A percentile compares a stretch with the other conserved stretches of the same genome.
Conservation (phyloP, 2,797 vertebrate species). For the Helicolenus hilgendorfi region DNA sequence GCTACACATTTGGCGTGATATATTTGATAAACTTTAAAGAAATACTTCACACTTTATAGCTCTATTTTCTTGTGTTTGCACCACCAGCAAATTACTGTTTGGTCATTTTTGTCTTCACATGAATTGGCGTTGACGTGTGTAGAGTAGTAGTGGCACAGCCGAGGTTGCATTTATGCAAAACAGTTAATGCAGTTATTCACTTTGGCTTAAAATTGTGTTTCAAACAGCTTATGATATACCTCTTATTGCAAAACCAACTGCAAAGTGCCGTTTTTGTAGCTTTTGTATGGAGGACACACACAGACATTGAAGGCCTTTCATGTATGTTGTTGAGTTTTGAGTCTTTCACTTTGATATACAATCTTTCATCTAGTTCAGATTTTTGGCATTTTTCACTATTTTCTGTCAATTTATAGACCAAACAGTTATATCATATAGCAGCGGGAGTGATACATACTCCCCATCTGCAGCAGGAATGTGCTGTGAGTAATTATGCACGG, state of each 20-base stretch:
- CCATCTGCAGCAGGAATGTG: slow-evolving; percentile 1
- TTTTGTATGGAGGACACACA: neutral
- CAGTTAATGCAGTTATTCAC: neutral
- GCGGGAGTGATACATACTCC: neutral
- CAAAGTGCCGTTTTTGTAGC: neutral
- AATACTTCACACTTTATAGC: neutral
- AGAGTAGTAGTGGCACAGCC: neutral
- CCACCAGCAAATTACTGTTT: neutral
- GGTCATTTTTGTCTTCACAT: neutral
- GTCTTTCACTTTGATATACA: neutral
- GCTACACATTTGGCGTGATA: neutral
- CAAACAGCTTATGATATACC: neutral
- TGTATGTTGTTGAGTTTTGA: neutral
- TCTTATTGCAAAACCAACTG: neutral
- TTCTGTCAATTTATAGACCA: neutral
- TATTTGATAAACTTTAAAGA: neutral
- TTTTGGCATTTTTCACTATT: neutral
- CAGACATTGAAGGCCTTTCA: neutral
- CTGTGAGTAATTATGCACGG: neutral
- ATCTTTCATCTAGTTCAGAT: neutral
- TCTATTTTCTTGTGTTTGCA: neutral
- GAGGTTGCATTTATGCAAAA: neutral
- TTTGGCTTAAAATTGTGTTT: neutral
- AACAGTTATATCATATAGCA: neutral
- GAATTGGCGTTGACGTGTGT: neutral